These are phyloP conservation scores for Euura lappo DNA, from an alignment of 1,140 invertebrate species.

Conservation along the genomic window DNA sequence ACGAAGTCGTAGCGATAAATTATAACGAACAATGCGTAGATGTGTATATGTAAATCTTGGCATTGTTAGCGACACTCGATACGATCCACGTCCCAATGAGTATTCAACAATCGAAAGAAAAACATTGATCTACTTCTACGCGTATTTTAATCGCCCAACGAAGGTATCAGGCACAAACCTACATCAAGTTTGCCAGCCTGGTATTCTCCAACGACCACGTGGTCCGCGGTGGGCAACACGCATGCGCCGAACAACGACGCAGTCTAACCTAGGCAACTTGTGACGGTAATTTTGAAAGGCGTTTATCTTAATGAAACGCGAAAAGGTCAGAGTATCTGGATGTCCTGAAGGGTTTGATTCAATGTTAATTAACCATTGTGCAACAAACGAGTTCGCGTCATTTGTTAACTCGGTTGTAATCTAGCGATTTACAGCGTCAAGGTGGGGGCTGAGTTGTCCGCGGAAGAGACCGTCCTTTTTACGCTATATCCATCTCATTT, in stretches of 20 bases:
- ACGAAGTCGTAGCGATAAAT: too few species aligned
- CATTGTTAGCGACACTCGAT: not conserved
- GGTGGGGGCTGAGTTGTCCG: not conserved
- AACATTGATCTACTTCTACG: not conserved
- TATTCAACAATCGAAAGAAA: not conserved
- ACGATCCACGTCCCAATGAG: not conserved
- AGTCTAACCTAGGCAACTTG: conserved; percentile 34
- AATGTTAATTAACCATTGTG: conserved; percentile 6
- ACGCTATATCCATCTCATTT: not conserved
- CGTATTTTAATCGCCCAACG: not conserved
- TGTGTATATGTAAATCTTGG: not conserved
- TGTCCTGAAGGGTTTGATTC: conserved; percentile 7
- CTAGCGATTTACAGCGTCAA: not conserved
- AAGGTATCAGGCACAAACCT: not conserved
- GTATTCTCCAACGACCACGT: not conserved
- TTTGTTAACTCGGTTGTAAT: not conserved
- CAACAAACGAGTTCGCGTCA: not conserved
- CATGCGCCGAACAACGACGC: conserved; percentile 39
- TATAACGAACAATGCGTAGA: too few species aligned
- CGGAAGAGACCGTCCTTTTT: not conserved
- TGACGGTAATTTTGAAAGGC: not conserved
- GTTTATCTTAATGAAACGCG: conserved; percentile 17
- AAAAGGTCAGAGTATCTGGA: conserved; percentile 11
- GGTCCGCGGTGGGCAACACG: conserved; percentile 18
- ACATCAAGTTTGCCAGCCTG: not conserved